Base-by-base conservation (phyloP, 2,113 vertebrate genomes). In the Mastomys coucha region DNA sequence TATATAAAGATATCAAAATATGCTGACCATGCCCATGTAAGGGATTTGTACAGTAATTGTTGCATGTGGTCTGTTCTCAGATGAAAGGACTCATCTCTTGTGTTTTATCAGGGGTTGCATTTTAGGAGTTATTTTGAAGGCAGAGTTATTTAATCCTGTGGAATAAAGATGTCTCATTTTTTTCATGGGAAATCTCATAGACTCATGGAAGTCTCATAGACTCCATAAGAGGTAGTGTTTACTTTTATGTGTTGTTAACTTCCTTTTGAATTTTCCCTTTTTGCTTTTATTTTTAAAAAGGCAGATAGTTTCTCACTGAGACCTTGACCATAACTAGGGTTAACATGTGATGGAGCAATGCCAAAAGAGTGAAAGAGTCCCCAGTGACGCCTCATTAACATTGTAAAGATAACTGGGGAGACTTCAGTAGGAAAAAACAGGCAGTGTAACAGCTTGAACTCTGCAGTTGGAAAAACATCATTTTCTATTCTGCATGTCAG, bases 361-460 rank as follows among this genome's bases (percentile, higher is more conserved):
- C 42, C 95, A 58, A 58, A 33, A 72, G 89, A 76, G 75, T 75
- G 24, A 87, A 6, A 19, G 36, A 69, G 39, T 91, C 16, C 6
- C 7, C 85, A 69, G 53, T 28, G 60, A 9, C 13, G 12, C 60
- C 56, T 93, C 5, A 20, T 78, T 51, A 69, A 4, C 76, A 19
- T 60, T 76, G 20, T 75, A 49, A 95, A 77, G 82, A 39, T 77
- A 77, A 77, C 49, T 56, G 58, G 73, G 69, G 1, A 58, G 16
- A 24, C 45, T 91, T 78, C 20, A 45, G 3, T 28, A 36, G 78
- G 31, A 17, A 51, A 17, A 36, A n/a, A 53, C 13, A 51, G 67
- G 89, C 33, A 67, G 91, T 91, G 80, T 84, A 84, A 80, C 69
- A 94, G 60, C 89, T 65, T 93, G 91, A 91, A 60, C 13, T 28